Base-by-base conservation (phyloP, 2,888 invertebrate species). In the Brenthis ino region DNA sequence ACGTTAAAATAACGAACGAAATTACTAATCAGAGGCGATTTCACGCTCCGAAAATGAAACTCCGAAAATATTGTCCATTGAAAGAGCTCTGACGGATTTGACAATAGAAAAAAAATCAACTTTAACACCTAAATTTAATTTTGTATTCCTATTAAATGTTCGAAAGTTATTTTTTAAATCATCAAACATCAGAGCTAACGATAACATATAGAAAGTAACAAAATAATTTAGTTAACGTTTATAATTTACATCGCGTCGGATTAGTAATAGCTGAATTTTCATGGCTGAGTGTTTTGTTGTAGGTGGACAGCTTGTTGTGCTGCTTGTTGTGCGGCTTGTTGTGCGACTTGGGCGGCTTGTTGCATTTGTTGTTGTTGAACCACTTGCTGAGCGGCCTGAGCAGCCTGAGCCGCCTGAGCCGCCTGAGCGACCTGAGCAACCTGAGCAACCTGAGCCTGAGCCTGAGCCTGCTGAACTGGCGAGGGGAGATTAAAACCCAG, bases 251-350 rank as follows among this genome's bases (percentile, higher is more conserved):
- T 91, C 89, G 90, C 89, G 77, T 93, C 90, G 85, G 91, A 91
- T 96, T 95, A 96, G 96, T 96, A 96, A 94, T 95, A 96, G 93
- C 94, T 95, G 93, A 96, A 96, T 91, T 95, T 96, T 96, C 96
- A 96, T 95, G 96, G 94, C 82, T 95, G 95, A 79, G 93, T 91
- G 79, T 93, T 93, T 78, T 93, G 86, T 83, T 95, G 90, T 67
- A 93, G 86, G 78, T 93, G 89, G 77, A 94, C 94, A 77, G 94
- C 94, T 82, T 92, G 91, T 68, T 93, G 93, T 2, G 91, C 91
- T 4, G 93, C 92, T 74, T 91, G 91, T 55, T 92, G 90, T 43
- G 91, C 91, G 2, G 89, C 90, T 66, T 87, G 79, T 68, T 87
- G 85, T 0, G 82, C 82, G 1, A 82, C 80, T 72, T 87, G 86